Evolutionary conservation across 2,888 invertebrate species (phyloP).

Genomic region (Hoplodrina blanda): DNA sequence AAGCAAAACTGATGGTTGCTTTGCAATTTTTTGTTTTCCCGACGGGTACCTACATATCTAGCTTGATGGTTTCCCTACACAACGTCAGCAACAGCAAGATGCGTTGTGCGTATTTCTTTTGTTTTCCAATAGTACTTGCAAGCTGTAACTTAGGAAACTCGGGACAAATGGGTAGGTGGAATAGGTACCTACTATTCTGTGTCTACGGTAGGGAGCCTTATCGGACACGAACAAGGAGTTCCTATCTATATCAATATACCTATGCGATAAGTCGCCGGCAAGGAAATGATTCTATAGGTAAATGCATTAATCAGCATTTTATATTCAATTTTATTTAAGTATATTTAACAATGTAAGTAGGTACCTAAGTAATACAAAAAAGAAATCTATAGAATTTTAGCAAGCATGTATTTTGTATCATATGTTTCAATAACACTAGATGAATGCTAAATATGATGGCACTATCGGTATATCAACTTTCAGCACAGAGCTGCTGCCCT

Average conservation of each 20-base stretch:
- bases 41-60: too few species aligned
- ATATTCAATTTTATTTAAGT: background rate
- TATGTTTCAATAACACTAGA: too few species aligned
- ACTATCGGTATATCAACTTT: too few species aligned
- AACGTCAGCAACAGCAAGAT: too few species aligned
- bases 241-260: constrained; percentile 6
- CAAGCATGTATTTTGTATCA: background rate
- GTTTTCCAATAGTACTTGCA: too few species aligned
- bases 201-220: constrained; percentile 1
- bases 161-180: background rate
- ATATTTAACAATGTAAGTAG: too few species aligned
- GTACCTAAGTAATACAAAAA: background rate
- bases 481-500: too few species aligned
- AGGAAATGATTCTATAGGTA: constrained; percentile 12
- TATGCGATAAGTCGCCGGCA: constrained; percentile 20
- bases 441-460: too few species aligned
- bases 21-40: too few species aligned
- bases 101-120: too few species aligned
- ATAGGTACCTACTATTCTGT: background rate
- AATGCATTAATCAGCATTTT: constrained; percentile 9
- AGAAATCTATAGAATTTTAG: background rate
- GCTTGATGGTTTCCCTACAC: too few species aligned
- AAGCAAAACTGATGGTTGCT: too few species aligned
- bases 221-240: constrained; percentile 14
- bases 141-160: background rate